Evolutionary conservation across 1,140 invertebrate genomes (phyloP), one percentile per base, ranked within the genome.

Genomic region (Pogonomyrmex californicus): DNA sequence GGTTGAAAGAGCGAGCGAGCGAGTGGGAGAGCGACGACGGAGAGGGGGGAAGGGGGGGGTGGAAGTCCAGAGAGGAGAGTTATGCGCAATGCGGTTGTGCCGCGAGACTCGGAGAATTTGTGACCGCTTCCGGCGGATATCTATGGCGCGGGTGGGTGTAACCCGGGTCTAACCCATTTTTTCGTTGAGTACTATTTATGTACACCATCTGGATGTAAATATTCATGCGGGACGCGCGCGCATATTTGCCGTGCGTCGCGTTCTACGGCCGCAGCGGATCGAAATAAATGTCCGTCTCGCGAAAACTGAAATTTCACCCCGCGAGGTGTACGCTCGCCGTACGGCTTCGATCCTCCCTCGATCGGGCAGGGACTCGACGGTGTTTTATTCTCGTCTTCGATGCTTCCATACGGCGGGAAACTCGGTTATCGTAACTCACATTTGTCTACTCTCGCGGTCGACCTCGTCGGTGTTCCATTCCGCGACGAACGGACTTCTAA

Each of bases 1-100:
- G 44, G 68, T 10, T 38, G 14, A 47, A 17, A 49, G 38, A 81
- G 10, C 51, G 66, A 73, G n/a, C 33, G 54, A 30, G 17, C 23
- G 23, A 23, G 23, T 0, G 23, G 17, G 17, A 30, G 44, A 38
- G 23, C 7, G 9, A 23, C 41, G 2, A 0, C 44, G 36, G 23
- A 12, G 4, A 38, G 49, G 23, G 23, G 10, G n/a, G n/a, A 9
- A 41, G 14, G 36, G 14, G n/a, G 23, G 10, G 33, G n/a, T 9
- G 47, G 14, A 30, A 10, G n/a, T 58, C 49, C 10, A 47, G 23
- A 23, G 23, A 23, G 14, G 47, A 82, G 73, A 87, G 58, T 90
- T 90, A 88, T 88, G 87, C 89, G 88, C 89, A 88, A 88, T 90
- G 88, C 88, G 86, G 88, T 86, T 65, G 77, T 71, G 60, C 54